A percentile compares a stretch with the other conserved stretches of the same genome.
These are phyloP conservation scores for Cryptotis parvus DNA, from an alignment of 2,113 vertebrate species.

Conservation along the genomic window DNA sequence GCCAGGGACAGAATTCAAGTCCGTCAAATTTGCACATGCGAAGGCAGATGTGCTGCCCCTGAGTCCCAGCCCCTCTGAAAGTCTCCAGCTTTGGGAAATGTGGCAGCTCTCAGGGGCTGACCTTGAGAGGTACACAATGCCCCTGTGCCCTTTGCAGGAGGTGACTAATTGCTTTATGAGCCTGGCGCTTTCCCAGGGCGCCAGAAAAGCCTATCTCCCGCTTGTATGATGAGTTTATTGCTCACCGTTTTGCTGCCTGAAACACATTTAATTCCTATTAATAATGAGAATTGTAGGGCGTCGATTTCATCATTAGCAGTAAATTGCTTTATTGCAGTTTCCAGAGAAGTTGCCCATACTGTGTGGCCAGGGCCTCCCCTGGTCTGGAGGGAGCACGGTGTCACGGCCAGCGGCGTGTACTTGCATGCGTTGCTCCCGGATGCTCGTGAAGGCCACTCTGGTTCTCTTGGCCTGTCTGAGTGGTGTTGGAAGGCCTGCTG, in stretches of 20 bases:
- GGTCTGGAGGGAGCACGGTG: not conserved
- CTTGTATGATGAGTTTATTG: not conserved
- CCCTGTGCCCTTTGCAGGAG: not conserved
- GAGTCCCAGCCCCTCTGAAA: not conserved
- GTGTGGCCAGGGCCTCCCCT: not conserved
- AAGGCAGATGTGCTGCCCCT: too few species aligned
- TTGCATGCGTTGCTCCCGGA: not conserved
- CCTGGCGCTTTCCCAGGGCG: not conserved
- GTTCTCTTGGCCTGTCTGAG: not conserved
- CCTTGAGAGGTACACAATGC: not conserved
- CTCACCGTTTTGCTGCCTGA: constrained; percentile 41
- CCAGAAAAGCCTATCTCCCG: not conserved
- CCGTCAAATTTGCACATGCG: too few species aligned
- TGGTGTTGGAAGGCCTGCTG: not conserved
- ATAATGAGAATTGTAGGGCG: constrained; percentile 31
- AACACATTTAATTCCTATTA: constrained; percentile 50
- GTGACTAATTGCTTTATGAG: not conserved
- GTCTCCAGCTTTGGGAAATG: too few species aligned
- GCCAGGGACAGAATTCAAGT: too few species aligned
- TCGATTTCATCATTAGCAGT: not conserved
- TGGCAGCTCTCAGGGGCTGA: rapidly evolving
- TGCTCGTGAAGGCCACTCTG: rapidly evolving
- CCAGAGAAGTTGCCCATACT: not conserved
- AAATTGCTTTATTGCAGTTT: constrained; percentile 30
- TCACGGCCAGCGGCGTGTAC: not conserved